Base-by-base conservation (phyloP, 2,113 vertebrate species). In the Cryptomyrus ogoouensis region DNA sequence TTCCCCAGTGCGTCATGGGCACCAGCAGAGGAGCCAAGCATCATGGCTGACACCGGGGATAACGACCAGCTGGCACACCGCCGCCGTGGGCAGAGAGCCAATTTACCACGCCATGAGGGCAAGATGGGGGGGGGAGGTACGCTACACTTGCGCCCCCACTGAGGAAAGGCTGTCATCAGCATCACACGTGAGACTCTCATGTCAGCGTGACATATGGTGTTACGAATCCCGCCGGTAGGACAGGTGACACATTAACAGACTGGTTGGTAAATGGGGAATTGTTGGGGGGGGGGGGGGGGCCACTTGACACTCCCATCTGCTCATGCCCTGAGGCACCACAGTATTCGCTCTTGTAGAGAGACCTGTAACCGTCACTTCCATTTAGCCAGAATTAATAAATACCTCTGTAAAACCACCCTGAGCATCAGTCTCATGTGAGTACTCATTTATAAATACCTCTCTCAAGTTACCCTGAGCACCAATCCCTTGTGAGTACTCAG, bases 291-390 rank as follows among this genome's bases (percentile, higher is more conserved):
- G 83, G 92, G 92, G 85, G 83, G 92, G 91, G 95, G 94, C 96
- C 95, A 95, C 96, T 97, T 97, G 98, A 97, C 96, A 95, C 95
- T 96, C 96, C 97, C 97, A 94, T 96, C 95, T 96, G 97, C 95
- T 97, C 94, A 91, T 94, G 94, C 96, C 97, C 97, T 93, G 93
- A 94, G 97, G 97, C 96, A 92, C 94, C 96, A 95, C 96, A 93
- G 92, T 93, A 96, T 95, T 95, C 95, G 97, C 97, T 97, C 96
- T 97, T 97, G 96, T 95, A 97, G 96, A 98, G 97, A 95, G 97
- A 96, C 95, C 95, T 94, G 93, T 95, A 94, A 95, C 94, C 93
- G 93, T 95, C 96, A 93, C 95, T 95, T 95, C 96, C 95, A 96
- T 96, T 96, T 96, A 95, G 94, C 94, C 85, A 93, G 93, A 94